Evolutionary conservation across 2,888 invertebrate species (phyloP), one percentile per base, ranked within the genome.

Genomic region (Calliphora vomitoria): DNA sequence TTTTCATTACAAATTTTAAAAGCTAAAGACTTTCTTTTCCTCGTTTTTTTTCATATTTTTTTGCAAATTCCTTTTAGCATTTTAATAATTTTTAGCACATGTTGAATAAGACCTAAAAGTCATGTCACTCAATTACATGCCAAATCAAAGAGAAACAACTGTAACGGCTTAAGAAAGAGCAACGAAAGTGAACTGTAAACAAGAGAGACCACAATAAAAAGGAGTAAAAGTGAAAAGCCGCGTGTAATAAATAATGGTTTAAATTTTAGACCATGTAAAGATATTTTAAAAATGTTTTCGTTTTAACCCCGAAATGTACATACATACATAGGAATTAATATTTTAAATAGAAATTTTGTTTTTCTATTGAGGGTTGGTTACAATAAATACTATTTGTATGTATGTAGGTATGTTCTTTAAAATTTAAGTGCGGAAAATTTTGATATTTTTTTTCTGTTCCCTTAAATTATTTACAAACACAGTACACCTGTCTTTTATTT

Each of bases 401-500:
- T n/a, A n/a, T n/a, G n/a, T 31, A 31, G 2, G 31, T 31, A 31
- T 35, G 35, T 35, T n/a, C 50, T 18, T 18, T 53, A 35, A 31
- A 31, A 44, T 44, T 31, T 31, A 8, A 31, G 8, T 60, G 3
- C 60, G 60, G 31, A 60, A 60, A 55, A 20, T 55, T 2, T 13
- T 4, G 44, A 10, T 8, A 35, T n/a, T 31, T 35, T 60, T 3
- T 35, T 60, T 8, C 15, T 60, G 15, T 6, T 60, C 10, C 8
- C 8, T 15, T 13, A 13, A 5, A 31, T 31, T 60, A 8, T 31
- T 1, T 15, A 31, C 60, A 31, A 13, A 15, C 3, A 60, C 8
- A 35, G 15, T 35, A 41, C 41, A 55, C 58, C 15, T 72, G 55
- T 72, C 18, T 58, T 58, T 72, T 15, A 58, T 58, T 20, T 41